Base-by-base conservation (phyloP, 2,797 vertebrate species). In the Crossoptilon crossoptilon region DNA sequence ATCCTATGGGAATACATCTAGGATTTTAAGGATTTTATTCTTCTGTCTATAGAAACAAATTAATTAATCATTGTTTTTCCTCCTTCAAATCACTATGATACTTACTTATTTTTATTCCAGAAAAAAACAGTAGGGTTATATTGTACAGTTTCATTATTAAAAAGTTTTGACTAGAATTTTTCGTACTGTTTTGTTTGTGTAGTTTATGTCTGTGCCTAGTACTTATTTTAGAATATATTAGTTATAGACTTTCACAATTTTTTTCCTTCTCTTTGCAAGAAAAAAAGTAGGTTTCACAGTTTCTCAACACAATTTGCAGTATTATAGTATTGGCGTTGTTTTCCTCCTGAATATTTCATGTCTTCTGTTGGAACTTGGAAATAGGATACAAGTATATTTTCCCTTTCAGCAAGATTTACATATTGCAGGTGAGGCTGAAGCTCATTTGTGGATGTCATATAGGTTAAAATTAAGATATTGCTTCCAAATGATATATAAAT, bases 401-500 rank as follows among this genome's bases (percentile, higher is more conserved):
- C 67, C 87, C 33, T 95, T 94, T 76, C 56, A 87, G 26, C 69
- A 73, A 91, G 71, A 69, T 89, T 84, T 81, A 49, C 87, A 87
- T 96, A 48, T 81, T 95, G 95, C 79, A 95, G 62, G 3, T 69
- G 85, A 81, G 39, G 23, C 58, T 77, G 49, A 64, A 78, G 75
- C 73, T 95, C 81, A 46, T 94, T 95, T 90, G 81, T 96, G 92
- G 69, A 84, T 70, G 71, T 46, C 64, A 74, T 88, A 33, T 68
- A 91, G 43, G 26, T 95, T 92, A 91, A 97, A 96, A 96, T 97
- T 95, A 95, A 95, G 88, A 83, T 74, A 92, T 74, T 94, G 70
- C 95, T 94, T 96, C 96, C 96, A 75, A 97, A 91, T 94, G 26
- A 82, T 93, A 87, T 56, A 79, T 94, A 90, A 91, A 94, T 96